Base-by-base conservation (phyloP, 1,140 invertebrate species). In the Caenorhabditis tropicalis region DNA sequence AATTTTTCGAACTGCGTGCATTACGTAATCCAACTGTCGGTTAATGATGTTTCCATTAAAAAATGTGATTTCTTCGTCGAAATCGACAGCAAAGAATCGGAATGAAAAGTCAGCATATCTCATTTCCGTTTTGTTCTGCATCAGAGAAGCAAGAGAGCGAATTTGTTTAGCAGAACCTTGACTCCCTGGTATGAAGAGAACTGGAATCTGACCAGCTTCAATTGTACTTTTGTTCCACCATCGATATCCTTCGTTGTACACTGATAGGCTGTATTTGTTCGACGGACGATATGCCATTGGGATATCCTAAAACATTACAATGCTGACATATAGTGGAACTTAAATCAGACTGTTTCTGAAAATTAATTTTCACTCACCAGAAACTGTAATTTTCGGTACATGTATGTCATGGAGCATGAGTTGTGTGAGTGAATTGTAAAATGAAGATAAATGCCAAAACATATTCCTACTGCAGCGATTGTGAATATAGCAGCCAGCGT, bases 41-140 rank as follows among this genome's bases (percentile, higher is more conserved):
- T 43, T 74, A 21, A 82, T n/a, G 0, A 46, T 82, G 10, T 82
- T 46, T 12, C 82, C 82, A 74, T 46, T 82, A 36, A 82, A 4
- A 24, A 70, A 65, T 1, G 82, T 65, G 21, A 70, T 65, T 31
- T 82, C 82, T 24, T 82, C 82, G 12, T 82, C 60, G 33, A 82
- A 82, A 70, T 82, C 82, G 2, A 82, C 36, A n/a, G 82, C 82
- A n/a, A 65, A 82, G 21, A 82, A 82, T 1, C 60, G 82, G 16
- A 74, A 46, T 9, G 21, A 29, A 46, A 82, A 70, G 0, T 6
- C 6, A 27, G 82, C 16, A 16, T 29, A 21, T 27, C 56, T 7
- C 82, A 82, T 82, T 70, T 82, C 82, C 3, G 82, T 82, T 21
- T 82, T 82, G 27, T 82, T 82, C 58, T 70, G 82, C 82, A 82